These are phyloP conservation scores for Cheilinus undulatus DNA, from an alignment of 2,113 vertebrate genomes.

Conservation along the genomic window DNA sequence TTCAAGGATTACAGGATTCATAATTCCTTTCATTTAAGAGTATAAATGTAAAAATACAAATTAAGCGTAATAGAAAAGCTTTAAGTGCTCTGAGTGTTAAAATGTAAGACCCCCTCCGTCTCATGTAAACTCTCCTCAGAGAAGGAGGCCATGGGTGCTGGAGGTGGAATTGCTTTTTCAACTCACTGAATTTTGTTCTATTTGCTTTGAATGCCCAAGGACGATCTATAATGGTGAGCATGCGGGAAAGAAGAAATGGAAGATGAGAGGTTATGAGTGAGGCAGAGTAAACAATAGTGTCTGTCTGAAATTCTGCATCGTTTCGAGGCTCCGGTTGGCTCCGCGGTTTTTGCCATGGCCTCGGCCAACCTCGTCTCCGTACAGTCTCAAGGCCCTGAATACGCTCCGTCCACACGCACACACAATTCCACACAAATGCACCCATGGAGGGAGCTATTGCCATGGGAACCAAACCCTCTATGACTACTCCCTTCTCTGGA, in stretches of 20 bases:
- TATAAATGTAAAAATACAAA: neutral
- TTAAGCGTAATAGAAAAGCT: neutral
- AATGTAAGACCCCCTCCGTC: neutral
- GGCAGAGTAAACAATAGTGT: slow-evolving; percentile 44
- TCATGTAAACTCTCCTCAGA: neutral
- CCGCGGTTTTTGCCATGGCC: slow-evolving; percentile 18
- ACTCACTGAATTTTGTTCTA: slow-evolving; percentile 40
- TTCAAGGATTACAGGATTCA: neutral
- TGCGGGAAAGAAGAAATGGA: neutral
- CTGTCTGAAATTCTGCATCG: slow-evolving; percentile 33
- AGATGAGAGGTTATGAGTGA: slow-evolving; percentile 34
- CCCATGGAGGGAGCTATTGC: slow-evolving; percentile 75
- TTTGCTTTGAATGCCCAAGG: slow-evolving; percentile 61
- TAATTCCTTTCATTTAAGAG: neutral
- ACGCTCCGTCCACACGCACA: slow-evolving; percentile 41
- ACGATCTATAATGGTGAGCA: slow-evolving; percentile 13
- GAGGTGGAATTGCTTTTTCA: slow-evolving; percentile 54
- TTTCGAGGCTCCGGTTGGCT: slow-evolving; percentile 55
- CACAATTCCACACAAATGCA: slow-evolving; percentile 24
- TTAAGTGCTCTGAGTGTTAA: neutral
- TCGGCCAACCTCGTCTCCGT: slow-evolving; percentile 41
- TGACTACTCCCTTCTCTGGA: slow-evolving; percentile 75
- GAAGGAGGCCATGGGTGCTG: neutral
- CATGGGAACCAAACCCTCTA: slow-evolving; percentile 86
- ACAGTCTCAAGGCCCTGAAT: slow-evolving; percentile 60